Evolutionary conservation across 2,888 invertebrate species (phyloP).

Genomic region (Coelinius sp.): DNA sequence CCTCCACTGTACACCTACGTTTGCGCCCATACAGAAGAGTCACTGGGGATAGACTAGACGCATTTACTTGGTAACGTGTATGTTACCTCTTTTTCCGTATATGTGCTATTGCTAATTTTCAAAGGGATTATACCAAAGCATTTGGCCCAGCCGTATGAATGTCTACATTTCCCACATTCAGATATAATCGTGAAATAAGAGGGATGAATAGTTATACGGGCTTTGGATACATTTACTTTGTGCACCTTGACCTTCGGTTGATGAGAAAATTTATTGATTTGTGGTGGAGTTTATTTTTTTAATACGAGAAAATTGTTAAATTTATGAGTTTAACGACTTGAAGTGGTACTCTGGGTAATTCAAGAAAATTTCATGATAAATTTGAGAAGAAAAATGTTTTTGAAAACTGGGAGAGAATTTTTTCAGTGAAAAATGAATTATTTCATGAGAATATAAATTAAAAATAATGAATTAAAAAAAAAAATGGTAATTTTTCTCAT

Average conservation of each 20-base stretch:
- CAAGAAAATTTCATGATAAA: no score
- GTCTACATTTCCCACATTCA: conserved; percentile 36
- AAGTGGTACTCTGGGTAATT: no score
- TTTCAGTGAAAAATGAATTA: no score
- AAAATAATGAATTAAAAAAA: background rate
- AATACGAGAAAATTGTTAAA: background rate
- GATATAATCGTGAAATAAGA: conserved; percentile 30
- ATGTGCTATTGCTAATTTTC: conserved; percentile 37
- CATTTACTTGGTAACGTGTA: conserved; percentile 17
- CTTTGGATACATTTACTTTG: background rate
- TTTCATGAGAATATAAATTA: background rate
- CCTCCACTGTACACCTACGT: conserved; percentile 44
- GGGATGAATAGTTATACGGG: conserved; percentile 13
- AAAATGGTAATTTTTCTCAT: background rate
- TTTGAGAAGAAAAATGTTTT: no score
- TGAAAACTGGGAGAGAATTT: no score
- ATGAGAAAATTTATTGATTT: background rate
- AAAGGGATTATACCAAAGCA: conserved; percentile 28
- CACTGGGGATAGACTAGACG: conserved; percentile 30
- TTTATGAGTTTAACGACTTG: no score
- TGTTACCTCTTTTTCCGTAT: conserved; percentile 29
- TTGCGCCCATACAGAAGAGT: conserved; percentile 27
- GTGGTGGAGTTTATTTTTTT: background rate
- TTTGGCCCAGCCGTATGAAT: conserved; percentile 35
- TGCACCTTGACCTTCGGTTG: background rate